Evolutionary conservation across 2,113 vertebrate species (phyloP).

Genomic region (Lophotis ruficrista): DNA sequence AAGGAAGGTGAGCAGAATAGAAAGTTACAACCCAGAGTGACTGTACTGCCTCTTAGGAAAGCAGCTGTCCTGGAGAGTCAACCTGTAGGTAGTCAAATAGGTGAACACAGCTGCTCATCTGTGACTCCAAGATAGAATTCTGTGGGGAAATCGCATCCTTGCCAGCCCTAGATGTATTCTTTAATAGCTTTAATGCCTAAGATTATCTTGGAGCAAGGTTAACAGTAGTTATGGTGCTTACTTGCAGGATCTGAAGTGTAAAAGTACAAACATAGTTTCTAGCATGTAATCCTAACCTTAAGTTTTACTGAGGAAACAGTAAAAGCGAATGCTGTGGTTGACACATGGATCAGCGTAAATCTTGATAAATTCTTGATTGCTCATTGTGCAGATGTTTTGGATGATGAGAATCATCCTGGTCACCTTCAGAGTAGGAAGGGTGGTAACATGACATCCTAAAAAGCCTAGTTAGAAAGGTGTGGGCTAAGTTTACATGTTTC

Average conservation of each 20-base stretch:
- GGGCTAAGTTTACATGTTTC: background rate
- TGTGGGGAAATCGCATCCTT: background rate
- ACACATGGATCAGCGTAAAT: rapidly evolving
- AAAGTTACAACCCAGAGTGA: background rate
- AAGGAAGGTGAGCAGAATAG: background rate
- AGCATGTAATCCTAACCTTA: background rate
- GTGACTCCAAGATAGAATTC: background rate
- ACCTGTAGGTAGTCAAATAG: background rate
- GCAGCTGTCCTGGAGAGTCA: background rate
- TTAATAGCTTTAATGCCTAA: background rate
- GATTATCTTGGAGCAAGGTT: background rate
- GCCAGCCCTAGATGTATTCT: background rate
- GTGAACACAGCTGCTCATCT: background rate
- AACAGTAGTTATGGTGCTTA: background rate
- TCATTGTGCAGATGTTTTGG: background rate
- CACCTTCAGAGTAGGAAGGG: background rate
- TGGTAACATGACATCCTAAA: background rate
- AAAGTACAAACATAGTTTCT: background rate
- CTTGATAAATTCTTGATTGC: background rate
- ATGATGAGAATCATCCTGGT: background rate
- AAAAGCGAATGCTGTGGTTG: background rate
- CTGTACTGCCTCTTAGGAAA: background rate
- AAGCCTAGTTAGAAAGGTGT: background rate
- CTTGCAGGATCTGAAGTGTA: background rate
- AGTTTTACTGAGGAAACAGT: background rate